A percentile compares a stretch with the other conserved stretches of the same genome.
phyloP scores from a whole-genome alignment of 2,113 vertebrate genomes.

The Galeopterus variegatus region DNA sequence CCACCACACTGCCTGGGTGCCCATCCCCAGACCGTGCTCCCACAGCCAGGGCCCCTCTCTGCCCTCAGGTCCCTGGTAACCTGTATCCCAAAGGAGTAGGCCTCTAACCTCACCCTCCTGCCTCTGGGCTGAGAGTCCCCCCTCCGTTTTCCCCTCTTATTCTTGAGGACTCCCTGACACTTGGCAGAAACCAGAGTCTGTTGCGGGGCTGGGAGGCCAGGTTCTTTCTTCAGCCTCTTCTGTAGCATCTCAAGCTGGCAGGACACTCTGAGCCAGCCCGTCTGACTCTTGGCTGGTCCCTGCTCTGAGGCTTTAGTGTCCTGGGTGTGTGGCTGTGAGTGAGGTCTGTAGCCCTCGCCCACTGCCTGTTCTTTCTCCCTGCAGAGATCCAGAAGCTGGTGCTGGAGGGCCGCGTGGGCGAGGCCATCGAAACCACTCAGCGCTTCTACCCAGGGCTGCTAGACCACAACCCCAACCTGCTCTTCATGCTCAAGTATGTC shows the following conservation, averaged over 20 bases:
- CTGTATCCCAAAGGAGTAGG: background rate
- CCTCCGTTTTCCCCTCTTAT: background rate
- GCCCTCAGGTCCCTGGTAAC: background rate
- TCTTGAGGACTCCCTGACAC: conserved; percentile 42
- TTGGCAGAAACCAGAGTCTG: conserved; percentile 14
- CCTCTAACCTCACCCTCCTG: background rate
- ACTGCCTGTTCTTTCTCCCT: conserved; percentile 77
- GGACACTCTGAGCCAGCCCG: background rate
- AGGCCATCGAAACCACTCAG: conserved; percentile 98
- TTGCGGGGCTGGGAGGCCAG: background rate
- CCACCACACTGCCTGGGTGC: background rate
- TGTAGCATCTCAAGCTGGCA: conserved; percentile 17
- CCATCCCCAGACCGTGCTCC: background rate
- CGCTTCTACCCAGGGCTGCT: conserved; percentile 97
- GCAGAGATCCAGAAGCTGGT: conserved; percentile 99
- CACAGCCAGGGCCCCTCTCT: background rate
- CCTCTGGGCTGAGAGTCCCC: background rate
- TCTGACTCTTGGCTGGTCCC: background rate
- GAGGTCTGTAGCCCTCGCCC: background rate
- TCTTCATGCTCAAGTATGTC: conserved; percentile 99
- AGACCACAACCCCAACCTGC: conserved; percentile 98
- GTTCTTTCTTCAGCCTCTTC: conserved; percentile 53
- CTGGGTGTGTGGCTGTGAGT: background rate
- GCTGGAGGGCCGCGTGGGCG: conserved; percentile 97
- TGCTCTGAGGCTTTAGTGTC: background rate